Percentiles rank a stretch among this genome's conserved stretches.
phyloP scores from a whole-genome alignment of 2,888 invertebrate genomes.

The Carcina quercana region DNA sequence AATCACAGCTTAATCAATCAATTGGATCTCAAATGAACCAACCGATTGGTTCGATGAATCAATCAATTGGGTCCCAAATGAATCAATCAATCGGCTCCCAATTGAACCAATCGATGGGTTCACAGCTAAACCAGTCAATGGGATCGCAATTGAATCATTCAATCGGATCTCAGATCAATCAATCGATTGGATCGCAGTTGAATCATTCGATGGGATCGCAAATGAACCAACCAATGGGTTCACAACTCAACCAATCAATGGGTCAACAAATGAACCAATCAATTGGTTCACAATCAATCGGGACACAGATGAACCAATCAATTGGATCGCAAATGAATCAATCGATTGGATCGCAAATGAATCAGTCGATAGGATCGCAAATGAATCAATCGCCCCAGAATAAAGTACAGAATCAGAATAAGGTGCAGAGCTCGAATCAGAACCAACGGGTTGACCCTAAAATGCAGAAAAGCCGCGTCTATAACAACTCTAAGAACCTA shows the following conservation, averaged over 20 bases:
- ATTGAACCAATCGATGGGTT: no score
- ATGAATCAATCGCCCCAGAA: constrained; percentile 28
- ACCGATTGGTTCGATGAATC: neutral
- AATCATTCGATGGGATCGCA: no score
- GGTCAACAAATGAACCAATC: constrained; percentile 7
- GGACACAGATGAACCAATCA: constrained; percentile 12
- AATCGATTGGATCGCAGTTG: constrained; percentile 7
- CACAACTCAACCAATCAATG: constrained; percentile 13
- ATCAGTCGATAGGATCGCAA: constrained; percentile 7
- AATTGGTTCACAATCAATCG: constrained; percentile 6
- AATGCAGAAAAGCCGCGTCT: constrained; percentile 42
- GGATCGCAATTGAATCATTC: constrained; percentile 17
- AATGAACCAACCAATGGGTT: constrained; percentile 9
- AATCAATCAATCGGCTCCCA: no score
- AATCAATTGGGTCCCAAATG: constrained; percentile 23
- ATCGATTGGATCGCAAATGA: constrained; percentile 8
- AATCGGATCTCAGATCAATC: no score
- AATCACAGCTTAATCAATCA: constrained; percentile 15
- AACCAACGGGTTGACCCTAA: constrained; percentile 24
- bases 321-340: constrained; percentile 25
- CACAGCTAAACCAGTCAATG: no score
- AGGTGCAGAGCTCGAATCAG: constrained; percentile 14
- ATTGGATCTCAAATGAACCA: constrained; percentile 8
- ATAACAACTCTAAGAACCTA: constrained; percentile 43
- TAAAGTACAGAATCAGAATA: no score